phyloP scores from a whole-genome alignment of 2,113 vertebrate species.

The Ammospiza caudacuta region DNA sequence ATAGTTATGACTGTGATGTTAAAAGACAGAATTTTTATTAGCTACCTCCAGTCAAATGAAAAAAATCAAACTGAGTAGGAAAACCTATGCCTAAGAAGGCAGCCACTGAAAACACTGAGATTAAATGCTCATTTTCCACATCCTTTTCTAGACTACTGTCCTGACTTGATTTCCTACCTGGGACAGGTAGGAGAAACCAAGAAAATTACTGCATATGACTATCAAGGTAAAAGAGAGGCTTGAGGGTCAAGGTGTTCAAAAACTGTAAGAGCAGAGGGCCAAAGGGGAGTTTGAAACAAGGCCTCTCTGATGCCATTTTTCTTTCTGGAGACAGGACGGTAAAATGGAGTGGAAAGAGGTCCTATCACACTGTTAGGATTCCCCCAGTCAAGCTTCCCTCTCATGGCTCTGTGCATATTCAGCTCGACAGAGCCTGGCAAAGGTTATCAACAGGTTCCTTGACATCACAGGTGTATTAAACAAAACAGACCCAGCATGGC shows the following conservation, averaged over 20 bases:
- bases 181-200: neutral
- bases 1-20: neutral
- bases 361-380: neutral
- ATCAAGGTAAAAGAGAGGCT: neutral
- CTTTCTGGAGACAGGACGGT: neutral
- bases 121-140: neutral
- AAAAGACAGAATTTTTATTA: slow-evolving; percentile 5
- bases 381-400: neutral
- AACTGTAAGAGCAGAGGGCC: neutral
- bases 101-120: neutral
- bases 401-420: neutral
- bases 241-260: neutral
- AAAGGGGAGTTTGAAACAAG: neutral
- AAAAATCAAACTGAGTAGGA: neutral
- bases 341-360: neutral
- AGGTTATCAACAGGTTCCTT: neutral
- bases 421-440: neutral
- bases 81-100: neutral
- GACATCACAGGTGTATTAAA: neutral
- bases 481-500: neutral
- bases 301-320: neutral
- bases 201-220: neutral
- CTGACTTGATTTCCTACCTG: neutral
- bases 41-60: neutral
- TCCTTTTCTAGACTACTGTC: neutral